A percentile compares a stretch with the other conserved stretches of the same genome.
Evolutionary conservation across 2,797 vertebrate genomes (phyloP).

Genomic region (Xiphophorus birchmanni): DNA sequence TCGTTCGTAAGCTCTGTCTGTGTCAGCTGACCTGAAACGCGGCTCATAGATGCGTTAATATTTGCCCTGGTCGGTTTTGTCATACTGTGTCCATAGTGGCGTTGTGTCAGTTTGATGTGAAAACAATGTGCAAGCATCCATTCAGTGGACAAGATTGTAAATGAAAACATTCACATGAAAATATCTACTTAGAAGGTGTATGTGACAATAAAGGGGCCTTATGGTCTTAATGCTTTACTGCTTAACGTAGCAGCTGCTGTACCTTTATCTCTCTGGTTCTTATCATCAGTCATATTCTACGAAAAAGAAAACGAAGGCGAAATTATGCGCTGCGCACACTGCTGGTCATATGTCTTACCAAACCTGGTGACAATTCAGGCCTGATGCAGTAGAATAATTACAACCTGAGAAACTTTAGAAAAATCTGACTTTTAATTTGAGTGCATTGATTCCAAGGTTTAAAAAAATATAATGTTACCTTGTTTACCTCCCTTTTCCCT

Average conservation of each 20-base stretch:
- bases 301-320: background rate
- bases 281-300: background rate
- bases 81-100: conserved; percentile 43
- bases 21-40: conserved; percentile 54
- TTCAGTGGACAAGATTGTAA: conserved; percentile 68
- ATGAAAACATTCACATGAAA: conserved; percentile 47
- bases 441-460: background rate
- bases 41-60: conserved; percentile 44
- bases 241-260: conserved; percentile 6
- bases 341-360: background rate
- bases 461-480: background rate
- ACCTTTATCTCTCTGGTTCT: background rate
- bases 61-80: conserved; percentile 57
- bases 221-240: conserved; percentile 51
- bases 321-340: background rate
- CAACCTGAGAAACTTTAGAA: background rate
- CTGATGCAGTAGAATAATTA: background rate
- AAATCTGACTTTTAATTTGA: background rate
- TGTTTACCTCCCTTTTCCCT: background rate
- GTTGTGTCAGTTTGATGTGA: conserved; percentile 68
- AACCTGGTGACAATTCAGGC: background rate
- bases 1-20: conserved; percentile 46
- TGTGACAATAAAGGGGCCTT: conserved; percentile 70
- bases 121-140: conserved; percentile 69
- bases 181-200: conserved; percentile 60